A percentile compares a stretch with the other conserved stretches of the same genome.
These are phyloP conservation scores for Candoia aspera DNA, from an alignment of 2,113 vertebrate species.

Conservation along the genomic window DNA sequence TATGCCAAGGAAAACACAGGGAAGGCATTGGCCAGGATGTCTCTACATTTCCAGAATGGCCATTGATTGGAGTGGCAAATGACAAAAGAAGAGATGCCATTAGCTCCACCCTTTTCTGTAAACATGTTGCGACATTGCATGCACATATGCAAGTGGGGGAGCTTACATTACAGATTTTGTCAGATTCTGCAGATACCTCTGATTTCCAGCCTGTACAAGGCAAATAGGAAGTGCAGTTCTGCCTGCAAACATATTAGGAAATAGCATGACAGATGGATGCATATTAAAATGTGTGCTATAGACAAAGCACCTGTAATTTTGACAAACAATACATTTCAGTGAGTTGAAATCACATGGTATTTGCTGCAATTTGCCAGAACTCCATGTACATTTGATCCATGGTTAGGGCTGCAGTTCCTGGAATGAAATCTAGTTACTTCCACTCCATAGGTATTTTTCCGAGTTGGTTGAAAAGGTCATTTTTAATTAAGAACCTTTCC, in stretches of 20 bases:
- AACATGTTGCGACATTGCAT: not conserved
- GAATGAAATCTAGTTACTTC: not conserved
- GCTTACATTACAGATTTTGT: not conserved
- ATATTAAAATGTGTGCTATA: not conserved
- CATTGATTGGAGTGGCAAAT: not conserved
- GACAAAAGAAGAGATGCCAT: not conserved
- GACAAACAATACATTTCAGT: not conserved
- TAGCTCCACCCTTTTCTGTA: not conserved
- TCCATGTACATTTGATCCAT: not conserved
- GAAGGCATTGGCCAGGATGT: not conserved
- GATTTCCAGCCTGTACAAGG: not conserved
- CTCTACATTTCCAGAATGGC: not conserved
- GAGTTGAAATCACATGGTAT: not conserved
- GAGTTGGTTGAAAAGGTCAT: conserved; percentile 16
- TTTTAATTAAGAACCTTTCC: conserved; percentile 10
- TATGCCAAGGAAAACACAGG: not conserved
- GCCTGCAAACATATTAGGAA: not conserved
- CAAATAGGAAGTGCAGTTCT: not conserved
- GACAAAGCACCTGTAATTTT: not conserved
- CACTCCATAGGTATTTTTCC: not conserved
- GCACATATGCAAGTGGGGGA: not conserved
- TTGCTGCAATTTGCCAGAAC: not conserved
- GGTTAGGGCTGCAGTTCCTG: not conserved
- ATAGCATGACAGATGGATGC: not conserved
- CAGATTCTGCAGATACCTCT: not conserved